A percentile compares a stretch with the other conserved stretches of the same genome.
These are phyloP conservation scores for Pterophyllum scalare DNA, from an alignment of 2,113 vertebrate species.

Conservation along the genomic window DNA sequence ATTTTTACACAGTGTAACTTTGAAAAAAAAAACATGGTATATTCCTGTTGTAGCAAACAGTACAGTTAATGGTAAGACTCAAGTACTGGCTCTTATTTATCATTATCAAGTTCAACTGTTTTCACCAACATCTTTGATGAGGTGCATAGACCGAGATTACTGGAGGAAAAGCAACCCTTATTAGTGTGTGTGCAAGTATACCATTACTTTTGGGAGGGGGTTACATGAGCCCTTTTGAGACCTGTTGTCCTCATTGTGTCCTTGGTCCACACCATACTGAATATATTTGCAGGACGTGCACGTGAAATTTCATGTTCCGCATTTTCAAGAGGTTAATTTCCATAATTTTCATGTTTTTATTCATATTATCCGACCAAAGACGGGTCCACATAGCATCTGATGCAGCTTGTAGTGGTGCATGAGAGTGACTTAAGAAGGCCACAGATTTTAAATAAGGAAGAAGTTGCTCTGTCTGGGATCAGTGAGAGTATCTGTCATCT, in stretches of 20 bases:
- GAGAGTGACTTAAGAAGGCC: conserved; percentile 35
- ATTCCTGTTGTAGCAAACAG: background rate
- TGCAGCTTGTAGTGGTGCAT: conserved; percentile 12
- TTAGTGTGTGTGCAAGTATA: background rate
- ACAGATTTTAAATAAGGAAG: conserved; percentile 1
- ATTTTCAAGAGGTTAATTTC: conserved; percentile 31
- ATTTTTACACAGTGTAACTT: too few species aligned
- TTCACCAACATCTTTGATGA: background rate
- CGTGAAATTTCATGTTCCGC: conserved; percentile 34
- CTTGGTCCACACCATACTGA: conserved; percentile 26
- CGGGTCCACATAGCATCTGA: background rate
- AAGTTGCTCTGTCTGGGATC: background rate
- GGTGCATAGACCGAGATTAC: background rate
- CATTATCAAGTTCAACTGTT: background rate
- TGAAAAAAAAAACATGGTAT: background rate
- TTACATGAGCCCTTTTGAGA: background rate
- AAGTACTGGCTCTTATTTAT: background rate
- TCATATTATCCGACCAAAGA: conserved; percentile 41
- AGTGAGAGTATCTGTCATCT: background rate
- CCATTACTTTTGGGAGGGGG: background rate
- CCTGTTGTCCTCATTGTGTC: conserved; percentile 55
- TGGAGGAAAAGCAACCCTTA: background rate
- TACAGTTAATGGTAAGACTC: background rate
- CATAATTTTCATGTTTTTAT: conserved; percentile 72
- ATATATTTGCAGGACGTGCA: conserved; percentile 22